Base-by-base conservation (phyloP, 1,140 invertebrate species). In the Nixonia krombeini region DNA sequence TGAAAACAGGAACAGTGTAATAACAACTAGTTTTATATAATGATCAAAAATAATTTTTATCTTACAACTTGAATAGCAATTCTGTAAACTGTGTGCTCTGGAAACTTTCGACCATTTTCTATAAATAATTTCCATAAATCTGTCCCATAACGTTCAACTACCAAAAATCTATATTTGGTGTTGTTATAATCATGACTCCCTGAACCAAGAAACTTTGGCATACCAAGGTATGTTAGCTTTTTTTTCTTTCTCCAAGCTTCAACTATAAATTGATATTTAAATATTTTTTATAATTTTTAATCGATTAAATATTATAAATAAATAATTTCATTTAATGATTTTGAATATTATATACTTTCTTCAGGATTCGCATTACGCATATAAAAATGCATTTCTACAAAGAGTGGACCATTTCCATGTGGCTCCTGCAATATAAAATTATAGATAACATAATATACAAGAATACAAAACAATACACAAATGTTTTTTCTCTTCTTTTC, bases 331-430 rank as follows among this genome's bases (percentile, higher is more conserved):
- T 21, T 21, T 21, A 21, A 38, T 35, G 25, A 1, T 16, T 21
- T 35, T 13, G 41, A 51, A 12, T 35, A 46, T 55, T 53, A 83
- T 89, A 89, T 87, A 95, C 93, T 90, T 61, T 93, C 90, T 71
- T 92, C 91, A 73, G 88, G 82, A 84, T 93, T 96, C 5, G 91
- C 92, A 82, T 92, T 92, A 73, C 94, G 88, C 79, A 96, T 90
- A 80, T 97, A 98, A 85, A 97, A 97, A 85, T 96, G 91, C 87
- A 96, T 95, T 87, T 98, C 96, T 42, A 96, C 94, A 87, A 97
- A 98, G 0, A 98, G 81, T 8, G 96, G 96, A 1, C 96, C 96
- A 90, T 97, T 98, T 45, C 87, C 90, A 86, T 94, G 91, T 12
- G 95, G 95, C 87, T 97, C 96, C 93, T 96, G 74, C 29, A 84